Evolutionary conservation across 92 coral and sea anemone genomes (phyloP).

Genomic region (Zoanthus gigantus): DNA sequence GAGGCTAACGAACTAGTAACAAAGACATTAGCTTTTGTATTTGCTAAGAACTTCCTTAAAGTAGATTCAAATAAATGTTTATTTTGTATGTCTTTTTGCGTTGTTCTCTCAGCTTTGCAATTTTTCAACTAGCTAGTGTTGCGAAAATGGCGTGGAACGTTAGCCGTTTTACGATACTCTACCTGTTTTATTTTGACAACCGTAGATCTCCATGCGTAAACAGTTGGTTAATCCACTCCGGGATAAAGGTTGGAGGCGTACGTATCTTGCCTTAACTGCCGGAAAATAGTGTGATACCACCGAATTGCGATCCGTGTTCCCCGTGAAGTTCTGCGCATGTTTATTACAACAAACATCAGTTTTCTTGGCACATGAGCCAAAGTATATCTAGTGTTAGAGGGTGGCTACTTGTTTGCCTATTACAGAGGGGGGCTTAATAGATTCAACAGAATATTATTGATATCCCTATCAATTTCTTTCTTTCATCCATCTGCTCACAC

Average conservation of each 20-base stretch:
- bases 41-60: no score
- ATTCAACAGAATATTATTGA: no score
- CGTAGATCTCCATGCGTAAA: constrained; percentile 89
- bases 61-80: no score
- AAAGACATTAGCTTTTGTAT: no score
- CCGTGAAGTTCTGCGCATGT: constrained; percentile 71
- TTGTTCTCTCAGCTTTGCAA: not conserved
- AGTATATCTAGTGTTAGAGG: no score
- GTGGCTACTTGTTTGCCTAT: not conserved
- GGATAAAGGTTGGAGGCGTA: constrained; percentile 79
- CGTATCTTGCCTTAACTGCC: constrained; percentile 70
- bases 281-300: constrained; percentile 86
- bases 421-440: no score
- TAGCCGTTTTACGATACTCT: not conserved
- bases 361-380: not conserved
- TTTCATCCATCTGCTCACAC: no score
- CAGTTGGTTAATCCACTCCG: constrained; percentile 97
- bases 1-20: no score
- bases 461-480: no score
- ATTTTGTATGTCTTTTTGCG: no score
- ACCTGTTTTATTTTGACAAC: constrained; percentile 73
- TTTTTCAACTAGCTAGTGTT: not conserved
- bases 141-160: not conserved
- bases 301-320: constrained; percentile 82
- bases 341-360: not conserved